Conservation (phyloP, 2,113 vertebrate genomes). For the Porphyrio hochstetteri region DNA sequence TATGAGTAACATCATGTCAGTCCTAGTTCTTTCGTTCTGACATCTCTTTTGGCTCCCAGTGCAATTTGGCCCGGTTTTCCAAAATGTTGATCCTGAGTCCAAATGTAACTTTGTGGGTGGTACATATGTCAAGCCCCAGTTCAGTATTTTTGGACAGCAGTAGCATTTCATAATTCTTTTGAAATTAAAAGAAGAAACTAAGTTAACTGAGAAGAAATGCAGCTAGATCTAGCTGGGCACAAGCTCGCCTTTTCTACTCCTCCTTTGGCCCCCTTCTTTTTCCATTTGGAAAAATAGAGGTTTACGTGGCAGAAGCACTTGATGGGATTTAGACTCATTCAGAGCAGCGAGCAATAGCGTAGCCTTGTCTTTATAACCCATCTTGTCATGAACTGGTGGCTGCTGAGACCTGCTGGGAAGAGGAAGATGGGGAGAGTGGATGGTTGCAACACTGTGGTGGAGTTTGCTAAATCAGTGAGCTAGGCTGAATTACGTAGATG, state of each 20-base stretch:
- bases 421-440: neutral
- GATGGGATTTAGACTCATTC: neutral
- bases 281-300: slow-evolving; percentile 41
- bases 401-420: neutral
- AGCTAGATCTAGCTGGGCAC: slow-evolving; percentile 13
- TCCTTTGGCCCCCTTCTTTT: neutral
- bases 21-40: slow-evolving; percentile 49
- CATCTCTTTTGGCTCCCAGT: slow-evolving; percentile 53
- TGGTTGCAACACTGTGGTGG: neutral
- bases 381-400: neutral
- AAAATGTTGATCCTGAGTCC: slow-evolving; percentile 52
- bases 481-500: neutral
- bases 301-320: slow-evolving; percentile 37
- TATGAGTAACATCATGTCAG: slow-evolving; percentile 58
- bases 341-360: neutral
- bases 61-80: slow-evolving; percentile 40
- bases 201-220: slow-evolving; percentile 26
- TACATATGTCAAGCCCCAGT: slow-evolving; percentile 48
- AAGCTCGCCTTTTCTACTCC: neutral
- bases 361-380: neutral
- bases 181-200: neutral
- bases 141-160: slow-evolving; percentile 54
- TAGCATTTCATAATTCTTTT: slow-evolving; percentile 48
- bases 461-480: neutral
- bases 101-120: slow-evolving; percentile 63